These are phyloP conservation scores for Lagopus muta DNA, from an alignment of 2,113 vertebrate species.

Conservation along the genomic window DNA sequence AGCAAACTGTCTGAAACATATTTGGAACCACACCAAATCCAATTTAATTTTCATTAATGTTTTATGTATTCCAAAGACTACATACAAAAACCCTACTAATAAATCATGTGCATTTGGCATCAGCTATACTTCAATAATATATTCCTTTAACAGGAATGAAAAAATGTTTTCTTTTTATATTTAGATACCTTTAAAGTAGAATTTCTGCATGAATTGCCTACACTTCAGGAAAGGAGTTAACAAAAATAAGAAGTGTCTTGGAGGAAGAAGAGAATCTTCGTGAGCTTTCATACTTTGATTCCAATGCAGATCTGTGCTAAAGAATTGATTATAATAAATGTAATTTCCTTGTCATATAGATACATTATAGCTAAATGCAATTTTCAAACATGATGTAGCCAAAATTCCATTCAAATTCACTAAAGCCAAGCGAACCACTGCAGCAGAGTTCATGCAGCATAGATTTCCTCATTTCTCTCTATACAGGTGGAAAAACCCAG, in stretches of 20 bases:
- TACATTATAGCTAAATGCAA: not conserved
- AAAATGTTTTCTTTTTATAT: not conserved
- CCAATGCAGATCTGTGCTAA: not conserved
- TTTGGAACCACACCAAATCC: not conserved
- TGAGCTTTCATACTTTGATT: not conserved
- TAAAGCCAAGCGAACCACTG: not conserved
- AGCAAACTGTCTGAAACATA: not conserved
- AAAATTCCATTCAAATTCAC: not conserved
- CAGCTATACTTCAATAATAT: not conserved
- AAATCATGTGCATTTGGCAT: not conserved
- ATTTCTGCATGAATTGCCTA: not conserved
- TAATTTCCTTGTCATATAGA: not conserved
- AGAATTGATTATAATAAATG: not conserved
- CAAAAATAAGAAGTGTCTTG: not conserved
- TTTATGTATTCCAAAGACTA: not conserved
- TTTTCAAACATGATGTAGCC: not conserved
- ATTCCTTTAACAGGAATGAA: not conserved
- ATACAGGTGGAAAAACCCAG: not conserved
- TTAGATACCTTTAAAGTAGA: not conserved
- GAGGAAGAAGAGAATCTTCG: not conserved
- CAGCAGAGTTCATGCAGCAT: not conserved
- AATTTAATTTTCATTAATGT: not conserved
- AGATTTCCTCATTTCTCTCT: not conserved
- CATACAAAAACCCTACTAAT: not conserved
- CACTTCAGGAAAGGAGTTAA: not conserved